phyloP scores from a whole-genome alignment of 1,140 invertebrate genomes.

The Chrysomallon squamiferum region DNA sequence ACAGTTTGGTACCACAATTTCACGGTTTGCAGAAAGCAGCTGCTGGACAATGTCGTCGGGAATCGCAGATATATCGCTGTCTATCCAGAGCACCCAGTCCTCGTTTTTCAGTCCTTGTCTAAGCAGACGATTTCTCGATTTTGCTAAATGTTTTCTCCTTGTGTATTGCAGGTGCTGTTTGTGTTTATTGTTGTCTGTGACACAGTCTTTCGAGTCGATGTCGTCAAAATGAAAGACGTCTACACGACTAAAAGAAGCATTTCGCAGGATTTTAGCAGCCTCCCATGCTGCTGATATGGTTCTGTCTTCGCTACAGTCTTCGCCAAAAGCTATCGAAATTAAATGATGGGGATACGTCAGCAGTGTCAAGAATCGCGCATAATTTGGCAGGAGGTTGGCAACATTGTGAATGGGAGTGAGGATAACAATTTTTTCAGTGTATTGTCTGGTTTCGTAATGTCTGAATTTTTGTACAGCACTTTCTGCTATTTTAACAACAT shows the following conservation, averaged over 20 bases:
- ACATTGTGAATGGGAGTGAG: conserved; percentile 55
- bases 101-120: conserved; percentile 31
- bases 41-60: conserved; percentile 51
- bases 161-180: conserved; percentile 28
- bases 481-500: conserved; percentile 27
- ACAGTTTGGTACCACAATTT: conserved; percentile 49
- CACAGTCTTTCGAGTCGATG: conserved; percentile 29
- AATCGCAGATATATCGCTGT: conserved; percentile 48
- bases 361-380: conserved; percentile 34
- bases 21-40: conserved; percentile 44
- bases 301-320: conserved; percentile 52
- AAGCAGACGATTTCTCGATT: conserved; percentile 48
- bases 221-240: conserved; percentile 39
- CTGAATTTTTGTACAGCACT: conserved; percentile 28
- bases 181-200: conserved; percentile 40
- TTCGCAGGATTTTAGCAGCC: conserved; percentile 29
- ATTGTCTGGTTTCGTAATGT: conserved; percentile 16
- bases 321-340: conserved; percentile 54
- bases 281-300: conserved; percentile 35
- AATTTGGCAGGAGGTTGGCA: conserved; percentile 30
- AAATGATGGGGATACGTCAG: conserved; percentile 48
- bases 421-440: conserved; percentile 41
- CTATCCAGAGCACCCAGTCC: conserved; percentile 57
- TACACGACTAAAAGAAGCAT: conserved; percentile 31
- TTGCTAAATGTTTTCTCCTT: conserved; percentile 47